Percentiles rank a stretch among this genome's conserved stretches.
Evolutionary conservation across 2,888 invertebrate genomes (phyloP).

Genomic region (Cistogaster globosa): DNA sequence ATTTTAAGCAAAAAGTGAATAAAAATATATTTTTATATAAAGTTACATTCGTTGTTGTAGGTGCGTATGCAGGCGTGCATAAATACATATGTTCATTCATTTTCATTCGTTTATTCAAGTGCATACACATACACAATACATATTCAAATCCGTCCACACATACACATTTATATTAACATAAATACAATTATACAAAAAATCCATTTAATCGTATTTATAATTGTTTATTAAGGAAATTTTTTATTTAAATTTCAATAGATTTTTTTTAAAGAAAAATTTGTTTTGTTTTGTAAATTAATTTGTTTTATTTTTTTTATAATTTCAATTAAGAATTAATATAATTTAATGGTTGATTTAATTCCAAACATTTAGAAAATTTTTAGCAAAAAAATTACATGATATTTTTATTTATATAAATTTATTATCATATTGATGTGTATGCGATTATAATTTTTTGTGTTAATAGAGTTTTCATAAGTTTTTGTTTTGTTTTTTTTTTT

Average conservation of each 20-base stretch:
- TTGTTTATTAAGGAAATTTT: slow-evolving; percentile 46
- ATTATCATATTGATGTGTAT: slow-evolving; percentile 11
- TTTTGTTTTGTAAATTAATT: slow-evolving; percentile 53
- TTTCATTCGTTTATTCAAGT: slow-evolving; percentile 36
- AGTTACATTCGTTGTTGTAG: neutral
- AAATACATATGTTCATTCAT: slow-evolving; percentile 36
- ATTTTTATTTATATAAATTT: slow-evolving; percentile 20
- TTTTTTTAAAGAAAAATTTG: slow-evolving; percentile 11
- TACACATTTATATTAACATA: slow-evolving; percentile 22
- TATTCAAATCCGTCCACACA: neutral
- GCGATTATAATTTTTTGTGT: slow-evolving; percentile 11
- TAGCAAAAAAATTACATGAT: slow-evolving; percentile 5
- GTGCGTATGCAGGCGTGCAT: slow-evolving; percentile 59
- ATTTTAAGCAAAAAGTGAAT: slow-evolving; percentile 20
- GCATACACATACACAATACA: slow-evolving; percentile 33
- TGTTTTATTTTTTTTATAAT: slow-evolving; percentile 35
- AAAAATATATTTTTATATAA: slow-evolving; percentile 23
- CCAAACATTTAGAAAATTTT: slow-evolving; percentile 26
- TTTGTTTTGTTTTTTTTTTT: slow-evolving; percentile 30
- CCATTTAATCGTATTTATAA: slow-evolving; percentile 33
- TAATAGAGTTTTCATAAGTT: slow-evolving; percentile 13
- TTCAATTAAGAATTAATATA: slow-evolving; percentile 58
- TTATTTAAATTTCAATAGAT: slow-evolving; percentile 18
- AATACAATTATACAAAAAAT: slow-evolving; percentile 33
- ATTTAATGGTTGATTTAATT: slow-evolving; percentile 73